A percentile compares a stretch with the other conserved stretches of the same genome.
Evolutionary conservation across 2,113 vertebrate species (phyloP).

Genomic region (Aleadryas rufinucha): DNA sequence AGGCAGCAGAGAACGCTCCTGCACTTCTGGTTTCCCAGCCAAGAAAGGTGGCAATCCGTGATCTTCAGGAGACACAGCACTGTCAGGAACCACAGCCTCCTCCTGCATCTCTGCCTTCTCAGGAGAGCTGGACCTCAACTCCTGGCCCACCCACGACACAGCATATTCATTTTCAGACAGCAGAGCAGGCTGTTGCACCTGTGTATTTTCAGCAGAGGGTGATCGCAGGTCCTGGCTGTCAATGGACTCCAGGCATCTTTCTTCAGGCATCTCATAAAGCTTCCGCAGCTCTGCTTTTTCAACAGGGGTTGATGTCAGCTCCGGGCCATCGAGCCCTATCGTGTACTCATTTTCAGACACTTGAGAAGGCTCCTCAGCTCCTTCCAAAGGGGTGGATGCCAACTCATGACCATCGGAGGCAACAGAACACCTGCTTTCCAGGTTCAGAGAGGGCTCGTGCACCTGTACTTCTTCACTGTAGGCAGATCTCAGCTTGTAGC

Average conservation of each 20-base stretch:
- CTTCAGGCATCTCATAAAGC: background rate
- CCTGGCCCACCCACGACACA: conserved; percentile 45
- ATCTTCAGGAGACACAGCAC: conserved; percentile 31
- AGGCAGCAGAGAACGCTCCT: conserved; percentile 50
- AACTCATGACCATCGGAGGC: conserved; percentile 36
- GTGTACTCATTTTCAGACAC: background rate
- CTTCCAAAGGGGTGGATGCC: background rate
- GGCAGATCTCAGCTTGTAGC: background rate
- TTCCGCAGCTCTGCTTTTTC: background rate
- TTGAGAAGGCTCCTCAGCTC: background rate
- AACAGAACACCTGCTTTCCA: conserved; percentile 18
- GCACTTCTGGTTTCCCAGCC: background rate
- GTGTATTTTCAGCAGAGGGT: background rate
- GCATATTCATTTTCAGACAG: conserved; percentile 53
- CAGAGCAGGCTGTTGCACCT: conserved; percentile 16
- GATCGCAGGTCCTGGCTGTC: background rate
- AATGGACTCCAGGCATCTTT: background rate
- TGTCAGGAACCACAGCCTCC: background rate
- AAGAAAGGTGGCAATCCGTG: background rate
- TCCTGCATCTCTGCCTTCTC: background rate
- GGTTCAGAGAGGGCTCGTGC: conserved; percentile 18
- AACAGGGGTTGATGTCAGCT: conserved; percentile 35
- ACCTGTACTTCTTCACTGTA: background rate
- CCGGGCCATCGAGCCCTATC: conserved; percentile 28
- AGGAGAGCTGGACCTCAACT: conserved; percentile 17